These are phyloP conservation scores for Caenorhabditis macrosperma DNA, from an alignment of 2,888 invertebrate genomes.

Conservation along the genomic window DNA sequence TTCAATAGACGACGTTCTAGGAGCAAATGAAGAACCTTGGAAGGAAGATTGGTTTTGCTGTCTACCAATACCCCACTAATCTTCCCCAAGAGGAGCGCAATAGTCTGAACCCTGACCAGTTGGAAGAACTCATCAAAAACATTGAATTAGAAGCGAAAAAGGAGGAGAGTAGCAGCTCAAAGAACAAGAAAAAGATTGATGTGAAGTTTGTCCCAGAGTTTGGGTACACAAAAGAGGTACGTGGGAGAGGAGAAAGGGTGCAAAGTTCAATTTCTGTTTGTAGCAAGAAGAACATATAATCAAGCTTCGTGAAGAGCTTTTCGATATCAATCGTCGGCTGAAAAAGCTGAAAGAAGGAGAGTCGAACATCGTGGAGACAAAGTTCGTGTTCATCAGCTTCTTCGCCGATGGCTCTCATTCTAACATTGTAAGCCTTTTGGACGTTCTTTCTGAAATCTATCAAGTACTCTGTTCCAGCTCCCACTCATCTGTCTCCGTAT, in stretches of 20 bases:
- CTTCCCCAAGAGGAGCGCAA: conserved; percentile 56
- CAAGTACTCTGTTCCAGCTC: conserved; percentile 25
- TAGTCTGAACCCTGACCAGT: conserved; percentile 49
- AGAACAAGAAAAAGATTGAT: conserved; percentile 43
- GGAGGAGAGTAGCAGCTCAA: conserved; percentile 20
- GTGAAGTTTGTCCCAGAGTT: conserved; percentile 50
- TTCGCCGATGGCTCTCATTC: conserved; percentile 59
- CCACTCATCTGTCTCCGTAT: conserved; percentile 51
- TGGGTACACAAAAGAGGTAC: conserved; percentile 57
- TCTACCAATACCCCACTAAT: conserved; percentile 60
- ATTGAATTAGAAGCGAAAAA: conserved; percentile 42
- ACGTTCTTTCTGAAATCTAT: not conserved
- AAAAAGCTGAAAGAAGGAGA: conserved; percentile 52
- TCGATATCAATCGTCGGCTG: conserved; percentile 53
- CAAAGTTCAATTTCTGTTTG: not conserved
- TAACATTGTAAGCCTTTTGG: conserved; percentile 31
- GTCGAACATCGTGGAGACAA: conserved; percentile 49
- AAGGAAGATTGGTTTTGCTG: conserved; percentile 59
- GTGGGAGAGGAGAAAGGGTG: not conserved
- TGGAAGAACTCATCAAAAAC: conserved; percentile 48
- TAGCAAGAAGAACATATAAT: conserved; percentile 60
- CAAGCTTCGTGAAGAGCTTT: conserved; percentile 49
- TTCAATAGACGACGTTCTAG: conserved; percentile 5
- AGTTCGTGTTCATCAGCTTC: conserved; percentile 57
- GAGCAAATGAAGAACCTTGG: conserved; percentile 53